Evolutionary conservation across 1,140 invertebrate species (phyloP).

Genomic region (Aphelenchoides avenae): DNA sequence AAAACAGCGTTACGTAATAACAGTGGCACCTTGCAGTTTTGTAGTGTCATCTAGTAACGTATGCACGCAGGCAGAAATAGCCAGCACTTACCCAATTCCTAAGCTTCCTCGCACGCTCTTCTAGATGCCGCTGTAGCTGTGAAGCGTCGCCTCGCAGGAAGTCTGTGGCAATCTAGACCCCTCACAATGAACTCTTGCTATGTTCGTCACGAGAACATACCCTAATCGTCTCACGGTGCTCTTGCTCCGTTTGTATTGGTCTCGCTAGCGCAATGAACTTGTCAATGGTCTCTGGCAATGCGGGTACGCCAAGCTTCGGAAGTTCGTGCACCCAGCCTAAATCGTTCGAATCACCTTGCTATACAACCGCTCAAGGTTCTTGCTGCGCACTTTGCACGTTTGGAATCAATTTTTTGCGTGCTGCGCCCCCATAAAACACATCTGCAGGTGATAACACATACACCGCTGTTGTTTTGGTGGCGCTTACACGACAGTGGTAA

Average conservation of each 20-base stretch:
- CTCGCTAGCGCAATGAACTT: conserved; percentile 42
- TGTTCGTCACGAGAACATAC: background rate
- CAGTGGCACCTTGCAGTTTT: too few species aligned
- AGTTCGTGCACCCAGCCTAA: too few species aligned
- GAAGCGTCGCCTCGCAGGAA: conserved; percentile 36
- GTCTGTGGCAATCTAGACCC: conserved; percentile 29
- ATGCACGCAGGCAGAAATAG: background rate
- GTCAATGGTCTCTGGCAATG: conserved; percentile 30
- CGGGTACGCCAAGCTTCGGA: too few species aligned
- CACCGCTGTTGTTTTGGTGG: too few species aligned
- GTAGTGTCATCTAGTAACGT: too few species aligned
- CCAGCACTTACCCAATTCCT: conserved; percentile 49
- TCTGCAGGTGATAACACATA: too few species aligned
- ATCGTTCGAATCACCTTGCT: too few species aligned
- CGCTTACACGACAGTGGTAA: too few species aligned
- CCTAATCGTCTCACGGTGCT: conserved; percentile 33
- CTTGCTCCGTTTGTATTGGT: conserved; percentile 21
- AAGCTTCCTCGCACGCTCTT: conserved; percentile 42
- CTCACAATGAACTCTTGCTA: background rate
- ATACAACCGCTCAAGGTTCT: too few species aligned
- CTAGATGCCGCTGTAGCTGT: conserved; percentile 40
- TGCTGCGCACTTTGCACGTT: too few species aligned
- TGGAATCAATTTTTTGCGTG: too few species aligned
- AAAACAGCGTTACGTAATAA: conserved; percentile 10
- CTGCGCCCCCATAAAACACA: too few species aligned